These are phyloP conservation scores for Oryzias sinensis DNA, from an alignment of 2,797 vertebrate genomes.

Conservation along the genomic window DNA sequence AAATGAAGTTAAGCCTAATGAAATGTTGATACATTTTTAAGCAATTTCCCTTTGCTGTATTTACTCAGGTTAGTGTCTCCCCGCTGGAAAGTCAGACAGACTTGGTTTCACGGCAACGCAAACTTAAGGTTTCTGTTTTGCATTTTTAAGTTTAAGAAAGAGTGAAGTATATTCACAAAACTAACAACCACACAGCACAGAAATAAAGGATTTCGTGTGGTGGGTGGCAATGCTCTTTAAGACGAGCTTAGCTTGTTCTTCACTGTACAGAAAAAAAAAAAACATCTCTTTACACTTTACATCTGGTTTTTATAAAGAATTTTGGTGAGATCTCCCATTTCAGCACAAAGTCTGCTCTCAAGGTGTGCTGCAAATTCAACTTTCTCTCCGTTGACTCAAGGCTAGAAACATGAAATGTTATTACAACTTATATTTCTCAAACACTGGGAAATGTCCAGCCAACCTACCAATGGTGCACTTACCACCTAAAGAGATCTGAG, in stretches of 20 bases:
- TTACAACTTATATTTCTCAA: constrained; percentile 41
- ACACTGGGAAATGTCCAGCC: constrained; percentile 25
- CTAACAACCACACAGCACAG: constrained; percentile 18
- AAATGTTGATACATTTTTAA: not conserved
- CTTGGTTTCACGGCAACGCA: constrained; percentile 13
- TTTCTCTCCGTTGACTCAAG: constrained; percentile 42
- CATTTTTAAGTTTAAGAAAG: constrained; percentile 28
- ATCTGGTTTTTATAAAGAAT: constrained; percentile 38
- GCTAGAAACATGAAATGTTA: constrained; percentile 49
- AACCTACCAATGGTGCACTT: constrained; percentile 40
- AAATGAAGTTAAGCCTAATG: not conserved
- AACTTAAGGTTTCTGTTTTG: constrained; percentile 19
- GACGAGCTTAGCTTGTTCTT: constrained; percentile 21
- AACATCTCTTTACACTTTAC: constrained; percentile 25
- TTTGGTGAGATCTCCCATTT: constrained; percentile 33
- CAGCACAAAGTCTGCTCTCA: constrained; percentile 28
- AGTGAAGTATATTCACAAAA: constrained; percentile 34
- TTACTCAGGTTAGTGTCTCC: constrained; percentile 7
- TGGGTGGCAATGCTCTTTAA: constrained; percentile 38
- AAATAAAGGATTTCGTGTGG: constrained; percentile 41
- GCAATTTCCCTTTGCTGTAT: constrained; percentile 5
- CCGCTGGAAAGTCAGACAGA: constrained; percentile 4
- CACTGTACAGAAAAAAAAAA: constrained; percentile 33
- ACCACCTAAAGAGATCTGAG: constrained; percentile 72
- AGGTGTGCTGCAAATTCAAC: constrained; percentile 19